Conservation (phyloP, 1,140 invertebrate genomes). For the Armadillidium nasatum region DNA sequence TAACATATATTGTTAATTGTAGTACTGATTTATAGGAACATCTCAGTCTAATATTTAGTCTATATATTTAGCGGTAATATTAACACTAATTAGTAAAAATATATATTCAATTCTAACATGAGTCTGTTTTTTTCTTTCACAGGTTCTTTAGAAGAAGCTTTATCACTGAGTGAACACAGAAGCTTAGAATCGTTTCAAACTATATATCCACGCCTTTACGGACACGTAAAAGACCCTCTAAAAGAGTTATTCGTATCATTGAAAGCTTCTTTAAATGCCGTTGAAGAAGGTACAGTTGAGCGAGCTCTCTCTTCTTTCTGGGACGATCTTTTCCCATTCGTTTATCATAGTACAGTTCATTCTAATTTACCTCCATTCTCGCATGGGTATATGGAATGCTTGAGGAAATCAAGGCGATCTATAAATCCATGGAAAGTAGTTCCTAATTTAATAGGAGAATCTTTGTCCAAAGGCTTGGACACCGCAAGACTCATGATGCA, state of each 20-base stretch:
- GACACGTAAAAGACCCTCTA: conserved; percentile 26
- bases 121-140: conserved; percentile 59
- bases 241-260: conserved; percentile 45
- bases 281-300: conserved; percentile 53
- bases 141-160: conserved; percentile 68
- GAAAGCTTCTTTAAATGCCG: conserved; percentile 43
- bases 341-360: conserved; percentile 59
- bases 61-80: no score
- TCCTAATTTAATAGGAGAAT: conserved; percentile 63
- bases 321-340: conserved; percentile 71
- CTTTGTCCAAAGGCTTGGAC: conserved; percentile 66
- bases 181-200: conserved; percentile 62
- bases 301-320: conserved; percentile 71
- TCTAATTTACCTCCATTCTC: conserved; percentile 54
- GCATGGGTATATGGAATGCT: conserved; percentile 67
- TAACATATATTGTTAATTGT: no score
- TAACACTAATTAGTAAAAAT: no score
- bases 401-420: conserved; percentile 65
- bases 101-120: no score
- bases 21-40: no score
- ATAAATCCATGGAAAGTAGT: conserved; percentile 76
- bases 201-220: conserved; percentile 48
- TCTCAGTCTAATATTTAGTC: no score
- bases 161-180: conserved; percentile 60
- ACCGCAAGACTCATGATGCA: conserved; percentile 64